These are phyloP conservation scores for Phataginus tricuspis DNA, from an alignment of 2,797 vertebrate species.

Conservation along the genomic window DNA sequence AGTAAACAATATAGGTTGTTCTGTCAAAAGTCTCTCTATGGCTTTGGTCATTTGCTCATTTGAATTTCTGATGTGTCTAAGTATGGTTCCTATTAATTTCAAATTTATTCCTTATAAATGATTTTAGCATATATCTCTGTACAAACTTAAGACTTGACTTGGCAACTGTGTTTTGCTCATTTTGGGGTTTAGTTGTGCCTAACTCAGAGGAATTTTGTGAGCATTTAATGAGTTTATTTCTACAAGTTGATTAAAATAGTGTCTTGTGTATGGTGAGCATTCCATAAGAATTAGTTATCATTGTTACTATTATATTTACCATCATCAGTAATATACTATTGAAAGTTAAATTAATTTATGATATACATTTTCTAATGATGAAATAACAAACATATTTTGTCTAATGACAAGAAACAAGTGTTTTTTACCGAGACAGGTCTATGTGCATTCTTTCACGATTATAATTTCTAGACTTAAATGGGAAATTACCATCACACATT, in stretches of 20 bases:
- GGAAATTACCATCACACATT: not conserved
- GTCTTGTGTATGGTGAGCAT: not conserved
- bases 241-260: not conserved
- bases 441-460: not conserved
- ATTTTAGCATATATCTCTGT: not conserved
- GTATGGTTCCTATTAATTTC: not conserved
- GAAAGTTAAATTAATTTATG: not conserved
- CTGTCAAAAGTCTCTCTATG: not conserved
- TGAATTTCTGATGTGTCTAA: not conserved
- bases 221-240: not conserved
- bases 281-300: not conserved
- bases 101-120: conserved; percentile 16
- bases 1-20: not conserved
- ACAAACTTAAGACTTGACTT: not conserved
- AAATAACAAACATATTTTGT: not conserved
- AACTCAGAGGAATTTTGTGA: not conserved
- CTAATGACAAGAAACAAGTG: not conserved
- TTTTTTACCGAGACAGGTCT: not conserved
- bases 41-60: not conserved
- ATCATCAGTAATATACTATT: not conserved
- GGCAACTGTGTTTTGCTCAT: not conserved
- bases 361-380: conserved; percentile 1
- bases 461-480: not conserved
- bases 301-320: not conserved
- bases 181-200: not conserved